Evolutionary conservation across 2,113 vertebrate species (phyloP), one percentile per base, ranked within the genome.

Genomic region (Triplophysa rosa): DNA sequence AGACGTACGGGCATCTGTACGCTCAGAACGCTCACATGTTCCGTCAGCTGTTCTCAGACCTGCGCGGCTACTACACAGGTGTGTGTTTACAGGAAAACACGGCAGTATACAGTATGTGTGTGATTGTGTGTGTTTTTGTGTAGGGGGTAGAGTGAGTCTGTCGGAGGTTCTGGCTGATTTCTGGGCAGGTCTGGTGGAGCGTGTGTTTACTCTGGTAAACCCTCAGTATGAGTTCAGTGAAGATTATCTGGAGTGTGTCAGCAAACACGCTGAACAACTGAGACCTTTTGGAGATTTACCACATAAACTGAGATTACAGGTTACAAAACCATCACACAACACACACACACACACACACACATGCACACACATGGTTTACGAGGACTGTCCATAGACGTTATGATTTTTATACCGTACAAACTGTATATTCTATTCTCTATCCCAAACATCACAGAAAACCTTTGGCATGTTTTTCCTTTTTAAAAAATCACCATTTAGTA

Each of bases 241-340:
- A 21, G 95, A 95, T 64, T 96, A 95, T 88, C 89, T 96, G 89
- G 94, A 96, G 86, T 96, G 95, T 82, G 94, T 96, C 81, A 94
- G 91, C 26, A 95, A 92, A 81, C 93, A 92, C 37, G 91, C 90
- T 0, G 94, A 93, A 40, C 91, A 94, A 78, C 91, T 96, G 72
- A 93, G 92, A 80, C 94, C 95, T 0, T 96, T 96, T 14, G 95
- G 95, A 77, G 95, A 97, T 21, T 89, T 94, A 54, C 95, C 95
- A 4, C 93, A 92, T 40, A 94, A 92, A 87, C 90, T 96, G 68
- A 92, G 92, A 19, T 88, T 93, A 42, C 95, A 96, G 92, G 95
- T 96, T 84, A 84, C 90, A 77, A 33, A 4, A 37, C 33, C 33
- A 7, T 7, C 33, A 37, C 33, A 37, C 5, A 33, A 29, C 26